Evolutionary conservation across 92 coral and sea anemone species (phyloP).

Genomic region (Paragorgia papillata): DNA sequence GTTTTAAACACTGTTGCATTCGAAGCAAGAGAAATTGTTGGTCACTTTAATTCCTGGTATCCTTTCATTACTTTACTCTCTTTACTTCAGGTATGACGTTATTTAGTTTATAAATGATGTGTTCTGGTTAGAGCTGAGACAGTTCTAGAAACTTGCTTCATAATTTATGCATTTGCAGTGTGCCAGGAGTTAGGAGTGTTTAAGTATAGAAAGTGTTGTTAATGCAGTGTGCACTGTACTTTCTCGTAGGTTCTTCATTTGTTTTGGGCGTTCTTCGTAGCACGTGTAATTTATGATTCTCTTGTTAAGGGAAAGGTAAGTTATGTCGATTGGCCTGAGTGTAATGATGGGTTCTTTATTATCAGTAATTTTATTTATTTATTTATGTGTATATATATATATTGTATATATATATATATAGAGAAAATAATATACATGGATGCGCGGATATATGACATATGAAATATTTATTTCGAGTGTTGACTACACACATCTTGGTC

Average conservation of each 20-base stretch:
- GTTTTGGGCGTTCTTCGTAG: constrained; percentile 81
- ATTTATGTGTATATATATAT: background rate
- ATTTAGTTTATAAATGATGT: no score
- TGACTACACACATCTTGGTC: no score
- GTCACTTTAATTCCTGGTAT: constrained; percentile 65
- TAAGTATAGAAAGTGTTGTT: no score
- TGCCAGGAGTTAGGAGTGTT: no score
- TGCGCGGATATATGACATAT: no score
- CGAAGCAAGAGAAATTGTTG: constrained; percentile 40
- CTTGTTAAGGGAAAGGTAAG: constrained; percentile 75
- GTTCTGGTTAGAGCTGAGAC: no score
- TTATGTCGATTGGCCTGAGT: background rate
- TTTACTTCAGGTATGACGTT: constrained; percentile 68
- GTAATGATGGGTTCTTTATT: background rate
- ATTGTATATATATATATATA: constrained; percentile 26
- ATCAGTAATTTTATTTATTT: no score
- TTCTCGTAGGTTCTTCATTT: constrained; percentile 73
- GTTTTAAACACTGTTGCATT: constrained; percentile 37
- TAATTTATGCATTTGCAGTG: no score
- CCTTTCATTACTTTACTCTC: constrained; percentile 63
- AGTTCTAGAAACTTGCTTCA: no score
- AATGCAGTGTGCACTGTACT: background rate
- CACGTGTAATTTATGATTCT: constrained; percentile 61
- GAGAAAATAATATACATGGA: no score
- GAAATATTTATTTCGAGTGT: no score